A percentile compares a stretch with the other conserved stretches of the same genome.
phyloP scores from a whole-genome alignment of 2,113 vertebrate species.

The Albula glossodonta region DNA sequence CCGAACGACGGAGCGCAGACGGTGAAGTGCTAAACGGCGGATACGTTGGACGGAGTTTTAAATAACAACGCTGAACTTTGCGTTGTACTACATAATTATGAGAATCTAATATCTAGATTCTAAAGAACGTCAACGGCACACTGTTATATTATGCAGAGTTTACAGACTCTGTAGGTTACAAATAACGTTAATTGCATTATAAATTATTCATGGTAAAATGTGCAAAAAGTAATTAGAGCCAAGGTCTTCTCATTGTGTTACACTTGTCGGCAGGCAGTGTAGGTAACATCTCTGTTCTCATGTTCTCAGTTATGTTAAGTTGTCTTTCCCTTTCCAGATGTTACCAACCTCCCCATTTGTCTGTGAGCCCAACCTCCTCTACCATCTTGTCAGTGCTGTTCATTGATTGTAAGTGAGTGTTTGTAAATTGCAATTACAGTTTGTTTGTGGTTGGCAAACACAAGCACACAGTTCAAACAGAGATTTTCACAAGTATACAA shows the following conservation, averaged over 20 bases:
- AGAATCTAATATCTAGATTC: constrained; percentile 85
- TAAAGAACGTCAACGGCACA: constrained; percentile 83
- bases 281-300: not conserved
- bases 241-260: too few species aligned
- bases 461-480: not conserved
- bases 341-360: not conserved
- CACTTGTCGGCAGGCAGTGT: too few species aligned
- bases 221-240: not conserved
- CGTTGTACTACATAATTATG: constrained; percentile 85
- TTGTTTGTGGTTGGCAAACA: constrained; percentile 20
- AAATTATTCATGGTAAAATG: not conserved
- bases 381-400: not conserved
- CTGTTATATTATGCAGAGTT: not conserved
- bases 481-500: constrained; percentile 15
- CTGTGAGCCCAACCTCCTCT: not conserved
- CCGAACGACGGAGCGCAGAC: constrained; percentile 47
- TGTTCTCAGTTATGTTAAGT: not conserved
- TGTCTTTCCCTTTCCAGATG: not conserved
- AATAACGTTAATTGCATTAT: too few species aligned
- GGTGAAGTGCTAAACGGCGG: constrained; percentile 53
- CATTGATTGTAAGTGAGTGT: constrained; percentile 8
- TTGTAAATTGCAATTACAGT: constrained; percentile 24
- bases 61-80: constrained; percentile 88
- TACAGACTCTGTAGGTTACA: not conserved
- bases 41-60: constrained; percentile 80